Conservation (phyloP, 2,888 invertebrate species). For the Slavum lentiscoides region DNA sequence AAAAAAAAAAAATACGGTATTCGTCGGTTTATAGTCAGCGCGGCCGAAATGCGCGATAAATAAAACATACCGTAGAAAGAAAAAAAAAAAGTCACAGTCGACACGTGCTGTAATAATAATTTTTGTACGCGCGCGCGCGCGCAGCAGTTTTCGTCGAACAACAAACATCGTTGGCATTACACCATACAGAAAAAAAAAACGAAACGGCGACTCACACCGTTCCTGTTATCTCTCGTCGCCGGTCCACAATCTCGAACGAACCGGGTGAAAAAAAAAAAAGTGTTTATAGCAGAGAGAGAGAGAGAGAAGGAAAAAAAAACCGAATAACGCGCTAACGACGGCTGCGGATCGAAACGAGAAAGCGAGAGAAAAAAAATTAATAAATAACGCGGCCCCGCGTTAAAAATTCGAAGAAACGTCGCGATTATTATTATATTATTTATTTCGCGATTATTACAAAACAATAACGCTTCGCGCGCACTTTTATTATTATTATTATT, state of each 20-base stretch:
- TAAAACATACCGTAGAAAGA: not conserved
- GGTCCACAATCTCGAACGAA: constrained; percentile 12
- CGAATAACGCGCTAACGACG: too few species aligned
- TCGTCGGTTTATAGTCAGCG: too few species aligned
- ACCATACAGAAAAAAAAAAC: too few species aligned
- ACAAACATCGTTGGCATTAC: not conserved
- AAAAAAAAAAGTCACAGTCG: constrained; percentile 36
- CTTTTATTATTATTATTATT: not conserved
- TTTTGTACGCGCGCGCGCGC: constrained; percentile 2
- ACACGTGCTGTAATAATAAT: constrained; percentile 46
- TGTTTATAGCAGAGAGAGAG: not conserved
- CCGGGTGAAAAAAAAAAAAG: constrained; percentile 2
- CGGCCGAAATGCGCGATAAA: constrained; percentile 8
- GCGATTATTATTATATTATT: not conserved
- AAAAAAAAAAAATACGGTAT: too few species aligned
- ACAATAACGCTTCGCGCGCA: constrained; percentile 14
- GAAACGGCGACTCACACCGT: too few species aligned
- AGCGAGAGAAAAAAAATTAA: not conserved
- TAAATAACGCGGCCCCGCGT: too few species aligned
- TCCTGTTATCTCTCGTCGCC: not conserved
- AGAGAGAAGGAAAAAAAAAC: not conserved
- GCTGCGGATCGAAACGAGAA: not conserved
- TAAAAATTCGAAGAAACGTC: constrained; percentile 15
- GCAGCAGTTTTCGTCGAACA: constrained; percentile 5
- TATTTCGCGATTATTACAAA: constrained; percentile 13